Evolutionary conservation across 2,888 invertebrate species (phyloP), one percentile per base, ranked within the genome.

Genomic region (Neuroscelio doddi): DNA sequence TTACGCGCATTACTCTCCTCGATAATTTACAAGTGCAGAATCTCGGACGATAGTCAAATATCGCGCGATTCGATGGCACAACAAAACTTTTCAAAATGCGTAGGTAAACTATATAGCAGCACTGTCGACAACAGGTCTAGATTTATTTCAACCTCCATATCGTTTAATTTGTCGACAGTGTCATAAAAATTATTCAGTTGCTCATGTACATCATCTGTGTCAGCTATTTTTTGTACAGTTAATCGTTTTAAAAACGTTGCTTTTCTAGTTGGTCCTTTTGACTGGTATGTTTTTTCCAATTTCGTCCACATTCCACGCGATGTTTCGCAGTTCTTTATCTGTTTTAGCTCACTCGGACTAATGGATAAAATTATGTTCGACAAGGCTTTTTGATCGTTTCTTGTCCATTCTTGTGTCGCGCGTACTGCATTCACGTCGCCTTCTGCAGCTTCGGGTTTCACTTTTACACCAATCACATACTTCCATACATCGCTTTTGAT

Each of bases 401-500:
- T 34, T 7, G 14, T 15, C 71, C 70, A 70, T 10, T 47, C 49
- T 12, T 38, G 17, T 16, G 16, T 41, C 3, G 53, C 47, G 1
- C 27, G 26, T 8, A 42, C 56, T 21, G 30, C 16, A 16, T 29
- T 15, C 8, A 42, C 27, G 0, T 3, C 56, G 1, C 9, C 15
- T 39, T 21, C 21, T 21, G 21, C 21, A 5, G 41, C 9, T 10
- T n/a, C 45, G 0, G 66, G 68, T 34, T 14, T 30, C 12, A 16
- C 32, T n/a, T n/a, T 39, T n/a, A 51, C 49, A 1, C 71, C 69
- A 24, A 34, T 61, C 7, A 71, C 73, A 34, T 65, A 71, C 7
- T 36, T 32, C 71, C 70, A 72, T 5, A 39, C 50, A 24, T 73
- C 68, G 29, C 59, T 71, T 29, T 71, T 72, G 1, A 69, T 46